Evolutionary conservation across 1,140 invertebrate genomes (phyloP), one percentile per base, ranked within the genome.

Genomic region (Apis laboriosa): DNA sequence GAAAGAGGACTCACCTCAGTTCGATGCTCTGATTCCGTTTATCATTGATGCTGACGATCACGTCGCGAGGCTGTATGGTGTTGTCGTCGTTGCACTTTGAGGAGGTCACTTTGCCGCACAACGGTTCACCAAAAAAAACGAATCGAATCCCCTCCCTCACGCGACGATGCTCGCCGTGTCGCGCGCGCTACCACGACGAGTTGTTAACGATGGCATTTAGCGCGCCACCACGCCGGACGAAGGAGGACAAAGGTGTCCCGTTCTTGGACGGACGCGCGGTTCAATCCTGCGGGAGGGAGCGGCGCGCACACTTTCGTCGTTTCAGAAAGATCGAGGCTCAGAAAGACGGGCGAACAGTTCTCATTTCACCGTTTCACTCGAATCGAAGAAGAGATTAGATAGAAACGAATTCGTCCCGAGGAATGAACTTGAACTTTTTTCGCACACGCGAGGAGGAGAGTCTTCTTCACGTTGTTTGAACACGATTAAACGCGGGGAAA

Each of bases 41-140:
- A 78, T 92, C 91, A 92, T 92, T 90, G 83, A 92, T 92, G 84
- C 91, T 92, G 83, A 92, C 91, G 81, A 92, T 92, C 78, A 92
- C 87, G 88, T 92, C 90, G 76, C 91, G 89, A 60, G 90, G 91
- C 85, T 91, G 90, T 85, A 89, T 87, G 86, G 87, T 88, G 82
- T 90, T 92, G 83, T 92, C 88, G 72, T 82, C 68, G 89, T 76
- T 85, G 85, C 91, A 91, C 91, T 92, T 91, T 81, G 88, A 55
- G 84, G 91, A 90, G 91, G 89, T 92, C 91, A 92, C 91, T 92
- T 92, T 92, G 91, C 73, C 85, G 86, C 84, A 81, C 80, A 72
- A 86, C 24, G 34, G 78, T 88, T 74, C 75, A 80, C 60, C 78
- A 77, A 81, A 49, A 61, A 55, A 73, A 58, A 84, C n/a, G 58